Evolutionary conservation across 2,113 vertebrate species (phyloP).

Genomic region (Sclerurus mexicanus): DNA sequence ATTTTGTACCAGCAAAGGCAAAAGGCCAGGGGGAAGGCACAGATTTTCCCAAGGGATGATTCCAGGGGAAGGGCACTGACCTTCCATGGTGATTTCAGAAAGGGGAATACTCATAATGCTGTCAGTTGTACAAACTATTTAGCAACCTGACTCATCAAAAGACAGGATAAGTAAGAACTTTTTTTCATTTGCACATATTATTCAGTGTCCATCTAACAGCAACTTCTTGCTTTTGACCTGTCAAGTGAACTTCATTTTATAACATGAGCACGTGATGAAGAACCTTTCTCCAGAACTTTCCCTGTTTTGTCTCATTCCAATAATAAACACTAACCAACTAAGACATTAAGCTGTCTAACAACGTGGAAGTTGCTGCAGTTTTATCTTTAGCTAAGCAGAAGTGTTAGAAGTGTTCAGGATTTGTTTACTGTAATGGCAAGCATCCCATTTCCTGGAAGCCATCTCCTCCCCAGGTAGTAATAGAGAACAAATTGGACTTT

Average conservation of each 20-base stretch:
- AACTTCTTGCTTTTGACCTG: neutral
- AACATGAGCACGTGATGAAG: neutral
- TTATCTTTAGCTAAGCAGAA: neutral
- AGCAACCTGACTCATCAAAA: neutral
- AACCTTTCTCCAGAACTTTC: neutral
- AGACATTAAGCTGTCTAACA: neutral
- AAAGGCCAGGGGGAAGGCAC: neutral
- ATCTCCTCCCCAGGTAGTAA: neutral
- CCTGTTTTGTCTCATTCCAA: neutral
- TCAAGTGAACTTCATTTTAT: neutral
- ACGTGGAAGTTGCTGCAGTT: neutral
- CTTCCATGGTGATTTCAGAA: neutral
- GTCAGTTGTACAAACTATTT: neutral
- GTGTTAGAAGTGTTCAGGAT: neutral
- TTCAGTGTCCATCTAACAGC: neutral
- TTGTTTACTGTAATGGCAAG: neutral
- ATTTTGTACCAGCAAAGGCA: neutral
- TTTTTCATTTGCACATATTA: neutral
- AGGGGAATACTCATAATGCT: neutral
- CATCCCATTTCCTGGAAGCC: constrained; percentile 21
- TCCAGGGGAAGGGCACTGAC: neutral
- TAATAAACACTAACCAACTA: neutral
- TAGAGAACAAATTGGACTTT: neutral
- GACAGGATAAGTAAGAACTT: neutral
- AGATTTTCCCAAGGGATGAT: neutral